Base-by-base conservation (phyloP, 2,888 invertebrate genomes). In the Pteria penguin region DNA sequence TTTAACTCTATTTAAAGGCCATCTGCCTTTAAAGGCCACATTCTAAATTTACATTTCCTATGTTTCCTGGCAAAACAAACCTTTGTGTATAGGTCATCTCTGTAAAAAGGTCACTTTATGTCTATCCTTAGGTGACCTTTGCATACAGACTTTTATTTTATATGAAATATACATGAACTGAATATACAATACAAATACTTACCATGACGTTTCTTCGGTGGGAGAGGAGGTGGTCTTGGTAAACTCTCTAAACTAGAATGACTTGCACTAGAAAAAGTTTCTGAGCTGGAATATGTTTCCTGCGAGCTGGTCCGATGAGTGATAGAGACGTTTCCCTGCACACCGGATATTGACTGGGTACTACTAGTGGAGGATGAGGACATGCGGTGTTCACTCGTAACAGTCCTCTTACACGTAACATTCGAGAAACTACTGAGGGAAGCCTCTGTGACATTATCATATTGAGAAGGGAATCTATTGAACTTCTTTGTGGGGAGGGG, bases 171-270 rank as follows among this genome's bases (percentile, higher is more conserved):
- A n/a, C n/a, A n/a, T n/a, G n/a, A n/a, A n/a, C n/a, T n/a, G n/a
- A n/a, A n/a, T n/a, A n/a, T n/a, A n/a, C n/a, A n/a, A 45, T 45
- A 18, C 18, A 18, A 65, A 11, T 24, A 87, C 97, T 96, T 95
- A 97, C 97, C 97, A 94, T 98, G 96, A 93, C 96, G 96, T 93
- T 97, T 97, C 94, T 98, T 98, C 61, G 96, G 95, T 57, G 98
- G 98, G 82, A 98, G 93, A 66, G 98, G 98, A 79, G 98, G 98
- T 80, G 92, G 91, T 75, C 88, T 87, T 14, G 86, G 89, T 68
- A 89, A 77, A 78, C 87, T 88, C 73, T 89, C 89, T 66, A 86
- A 82, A 75, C 88, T 89, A 54, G 88, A 88, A 78, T 86, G 88
- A 72, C 88, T 88, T 22, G 85, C 77, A 45, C 87, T 87, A 14